A percentile compares a stretch with the other conserved stretches of the same genome.
Evolutionary conservation across 2,888 invertebrate genomes (phyloP).

Genomic region (Eustalomyia histrio): DNA sequence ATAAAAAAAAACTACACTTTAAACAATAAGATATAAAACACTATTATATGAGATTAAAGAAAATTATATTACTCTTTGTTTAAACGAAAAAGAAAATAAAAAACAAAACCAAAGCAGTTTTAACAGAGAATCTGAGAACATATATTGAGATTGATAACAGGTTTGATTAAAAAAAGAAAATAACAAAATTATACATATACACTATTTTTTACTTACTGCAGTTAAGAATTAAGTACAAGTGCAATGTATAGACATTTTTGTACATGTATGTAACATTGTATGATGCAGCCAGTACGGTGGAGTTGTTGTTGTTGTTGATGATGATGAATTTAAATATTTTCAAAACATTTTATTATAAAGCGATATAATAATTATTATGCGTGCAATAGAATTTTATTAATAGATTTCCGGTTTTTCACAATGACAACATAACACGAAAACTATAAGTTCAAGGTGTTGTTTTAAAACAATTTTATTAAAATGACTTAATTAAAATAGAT

Average conservation of each 20-base stretch:
- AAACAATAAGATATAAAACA: conserved; percentile 2
- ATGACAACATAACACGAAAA: not conserved
- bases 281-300: not conserved
- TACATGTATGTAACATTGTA: not conserved
- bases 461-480: not conserved
- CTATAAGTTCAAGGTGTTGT: not conserved
- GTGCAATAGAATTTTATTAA: conserved; percentile 19
- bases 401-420: conserved; percentile 36
- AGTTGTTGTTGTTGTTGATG: not conserved
- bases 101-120: not conserved
- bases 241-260: not conserved
- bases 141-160: conserved; percentile 1
- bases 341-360: not conserved
- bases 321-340: not conserved
- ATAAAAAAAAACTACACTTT: conserved; percentile 2
- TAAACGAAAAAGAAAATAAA: not conserved
- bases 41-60: too few relatives aligned
- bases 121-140: not conserved
- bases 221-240: conserved; percentile 16
- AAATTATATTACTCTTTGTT: not conserved
- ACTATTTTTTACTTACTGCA: conserved; percentile 43
- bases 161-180: too few relatives aligned
- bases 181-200: too few relatives aligned
- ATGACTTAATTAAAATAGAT: too few relatives aligned
- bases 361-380: conserved; percentile 16